phyloP scores from a whole-genome alignment of 2,113 vertebrate genomes.

The Cettia cetti region DNA sequence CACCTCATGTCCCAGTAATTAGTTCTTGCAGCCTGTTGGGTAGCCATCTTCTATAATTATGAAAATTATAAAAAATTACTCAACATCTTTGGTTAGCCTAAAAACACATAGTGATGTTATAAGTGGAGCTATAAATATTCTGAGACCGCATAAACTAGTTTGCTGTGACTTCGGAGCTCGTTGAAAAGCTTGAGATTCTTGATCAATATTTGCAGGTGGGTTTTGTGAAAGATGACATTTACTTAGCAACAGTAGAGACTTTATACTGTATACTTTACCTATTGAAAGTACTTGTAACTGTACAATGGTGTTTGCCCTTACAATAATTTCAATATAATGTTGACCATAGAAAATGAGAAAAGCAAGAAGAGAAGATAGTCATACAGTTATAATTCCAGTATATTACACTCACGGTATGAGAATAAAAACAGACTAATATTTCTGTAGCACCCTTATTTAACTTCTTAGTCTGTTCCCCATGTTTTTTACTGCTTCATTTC shows the following conservation, averaged over 20 bases:
- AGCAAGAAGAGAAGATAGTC: constrained; percentile 40
- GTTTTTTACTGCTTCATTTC: background rate
- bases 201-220: constrained; percentile 66
- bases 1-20: background rate
- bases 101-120: background rate
- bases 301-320: constrained; percentile 53
- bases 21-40: background rate
- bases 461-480: background rate
- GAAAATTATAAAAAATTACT: background rate
- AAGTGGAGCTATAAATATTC: background rate
- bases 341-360: constrained; percentile 69
- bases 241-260: constrained; percentile 61
- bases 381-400: constrained; percentile 33
- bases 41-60: background rate
- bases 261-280: constrained; percentile 56
- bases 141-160: constrained; percentile 31
- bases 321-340: constrained; percentile 57
- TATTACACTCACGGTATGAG: background rate
- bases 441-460: constrained; percentile 16
- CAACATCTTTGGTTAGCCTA: background rate
- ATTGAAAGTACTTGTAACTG: constrained; percentile 56
- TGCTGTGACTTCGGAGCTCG: background rate
- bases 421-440: constrained; percentile 31
- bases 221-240: constrained; percentile 58
- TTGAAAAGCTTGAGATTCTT: constrained; percentile 45